Conservation (phyloP, 2,888 invertebrate species). For the Lomographa bimaculata region DNA sequence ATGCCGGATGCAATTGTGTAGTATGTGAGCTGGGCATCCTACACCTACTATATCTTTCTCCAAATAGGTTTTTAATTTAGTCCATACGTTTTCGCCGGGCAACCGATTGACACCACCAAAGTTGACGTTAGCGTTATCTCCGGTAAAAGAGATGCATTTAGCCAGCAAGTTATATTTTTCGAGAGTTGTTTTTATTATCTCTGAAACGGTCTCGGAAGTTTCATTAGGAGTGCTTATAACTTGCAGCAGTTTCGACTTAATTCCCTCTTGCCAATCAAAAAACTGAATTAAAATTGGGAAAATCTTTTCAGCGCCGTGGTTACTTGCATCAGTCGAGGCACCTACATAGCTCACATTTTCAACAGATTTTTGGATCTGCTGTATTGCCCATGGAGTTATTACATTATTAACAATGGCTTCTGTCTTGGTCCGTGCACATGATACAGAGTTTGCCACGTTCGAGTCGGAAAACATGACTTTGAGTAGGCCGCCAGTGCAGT, state of each 20-base stretch:
- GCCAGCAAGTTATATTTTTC: slow-evolving; percentile 5
- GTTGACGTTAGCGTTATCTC: slow-evolving; percentile 46
- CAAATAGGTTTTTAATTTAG: neutral
- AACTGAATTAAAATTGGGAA: slow-evolving; percentile 33
- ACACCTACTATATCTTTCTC: slow-evolving; percentile 11
- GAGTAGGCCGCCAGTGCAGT: neutral
- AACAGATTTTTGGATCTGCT: neutral
- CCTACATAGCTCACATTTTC: neutral
- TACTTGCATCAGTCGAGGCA: slow-evolving; percentile 1
- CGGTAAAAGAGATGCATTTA: too few relatives aligned
- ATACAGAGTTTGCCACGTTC: neutral
- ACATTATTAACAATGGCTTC: slow-evolving; percentile 10
- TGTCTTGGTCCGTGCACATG: slow-evolving; percentile 1
- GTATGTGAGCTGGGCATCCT: slow-evolving; percentile 14
- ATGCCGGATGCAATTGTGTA: slow-evolving; percentile 10
- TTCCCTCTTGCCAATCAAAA: slow-evolving; percentile 27
- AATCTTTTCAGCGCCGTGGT: slow-evolving; percentile 18
- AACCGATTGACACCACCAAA: slow-evolving; percentile 38
- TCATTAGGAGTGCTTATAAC: slow-evolving; percentile 21
- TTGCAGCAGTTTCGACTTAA: slow-evolving; percentile 1
- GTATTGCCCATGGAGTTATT: slow-evolving; percentile 14
- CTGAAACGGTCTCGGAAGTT: slow-evolving; percentile 21
- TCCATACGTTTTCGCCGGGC: slow-evolving; percentile 8
- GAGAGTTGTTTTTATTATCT: neutral
- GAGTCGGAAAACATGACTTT: neutral